phyloP scores from a whole-genome alignment of 2,797 vertebrate genomes.

The Orientallactaga sibirica region DNA sequence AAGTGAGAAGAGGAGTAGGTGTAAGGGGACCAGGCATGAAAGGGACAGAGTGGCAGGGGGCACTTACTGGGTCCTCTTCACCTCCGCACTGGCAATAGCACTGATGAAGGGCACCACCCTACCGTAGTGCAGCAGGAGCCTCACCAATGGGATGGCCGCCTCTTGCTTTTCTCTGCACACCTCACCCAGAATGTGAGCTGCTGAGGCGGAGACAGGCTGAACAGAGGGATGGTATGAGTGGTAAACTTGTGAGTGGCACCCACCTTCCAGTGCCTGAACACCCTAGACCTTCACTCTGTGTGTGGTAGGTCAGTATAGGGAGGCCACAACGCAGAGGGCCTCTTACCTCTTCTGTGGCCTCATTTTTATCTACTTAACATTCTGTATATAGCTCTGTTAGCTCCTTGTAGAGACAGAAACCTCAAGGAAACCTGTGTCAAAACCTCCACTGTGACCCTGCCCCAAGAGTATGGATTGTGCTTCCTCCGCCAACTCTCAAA shows the following conservation, averaged over 20 bases:
- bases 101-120: constrained; percentile 99
- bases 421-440: not conserved
- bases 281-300: not conserved
- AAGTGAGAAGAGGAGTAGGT: not conserved
- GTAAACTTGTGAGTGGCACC: too few species aligned
- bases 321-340: not conserved
- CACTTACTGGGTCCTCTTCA: constrained; percentile 98
- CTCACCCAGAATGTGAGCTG: constrained; percentile 96
- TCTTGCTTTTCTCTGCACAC: constrained; percentile 99
- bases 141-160: constrained; percentile 96
- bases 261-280: not conserved
- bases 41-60: not conserved
- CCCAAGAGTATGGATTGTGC: too few species aligned
- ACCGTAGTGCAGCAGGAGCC: constrained; percentile 97
- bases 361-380: not conserved
- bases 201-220: constrained; percentile 97
- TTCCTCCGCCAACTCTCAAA: not conserved
- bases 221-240: not conserved
- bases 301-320: not conserved
- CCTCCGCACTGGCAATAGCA: constrained; percentile 96
- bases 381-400: too few species aligned
- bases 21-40: not conserved
- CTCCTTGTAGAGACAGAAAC: not conserved
- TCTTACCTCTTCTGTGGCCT: not conserved
- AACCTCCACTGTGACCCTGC: not conserved